A percentile compares a stretch with the other conserved stretches of the same genome.
These are phyloP conservation scores for Meandrina meandrites DNA, from an alignment of 92 coral and sea anemone species.

Conservation along the genomic window DNA sequence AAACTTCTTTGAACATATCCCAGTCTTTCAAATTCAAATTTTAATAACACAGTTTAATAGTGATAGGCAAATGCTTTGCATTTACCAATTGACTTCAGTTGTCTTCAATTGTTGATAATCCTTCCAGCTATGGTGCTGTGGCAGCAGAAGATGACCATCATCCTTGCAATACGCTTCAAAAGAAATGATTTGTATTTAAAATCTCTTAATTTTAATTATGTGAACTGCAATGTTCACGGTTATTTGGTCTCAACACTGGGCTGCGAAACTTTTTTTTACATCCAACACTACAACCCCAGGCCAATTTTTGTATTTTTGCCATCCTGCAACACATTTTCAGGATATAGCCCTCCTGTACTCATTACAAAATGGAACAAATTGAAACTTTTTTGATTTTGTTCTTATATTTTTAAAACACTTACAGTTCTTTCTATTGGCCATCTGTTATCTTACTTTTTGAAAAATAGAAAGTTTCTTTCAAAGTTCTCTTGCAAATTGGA, in stretches of 20 bases:
- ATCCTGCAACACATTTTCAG: no score
- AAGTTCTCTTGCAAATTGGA: not conserved
- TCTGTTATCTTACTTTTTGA: no score
- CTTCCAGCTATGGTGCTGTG: not conserved
- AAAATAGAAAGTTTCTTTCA: not conserved
- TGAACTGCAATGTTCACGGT: no score
- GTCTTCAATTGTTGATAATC: not conserved
- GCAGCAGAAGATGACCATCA: conserved; percentile 6
- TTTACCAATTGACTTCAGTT: conserved; percentile 27
- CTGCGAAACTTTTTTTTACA: not conserved
- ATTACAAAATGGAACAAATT: no score
- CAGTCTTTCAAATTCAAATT: not conserved
- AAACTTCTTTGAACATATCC: not conserved
- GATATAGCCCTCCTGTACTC: no score
- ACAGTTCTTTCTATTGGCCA: no score
- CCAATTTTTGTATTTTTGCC: no score
- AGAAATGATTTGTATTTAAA: conserved; percentile 31
- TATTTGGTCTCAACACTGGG: no score
- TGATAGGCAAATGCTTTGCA: conserved; percentile 43
- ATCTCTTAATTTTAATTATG: not conserved
- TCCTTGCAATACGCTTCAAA: conserved; percentile 21
- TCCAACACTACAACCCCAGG: not conserved
- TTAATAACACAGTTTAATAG: not conserved
- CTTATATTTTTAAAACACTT: no score
- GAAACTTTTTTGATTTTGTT: no score